These are phyloP conservation scores for Prolemur simus DNA, from an alignment of 2,113 vertebrate genomes.

Conservation along the genomic window DNA sequence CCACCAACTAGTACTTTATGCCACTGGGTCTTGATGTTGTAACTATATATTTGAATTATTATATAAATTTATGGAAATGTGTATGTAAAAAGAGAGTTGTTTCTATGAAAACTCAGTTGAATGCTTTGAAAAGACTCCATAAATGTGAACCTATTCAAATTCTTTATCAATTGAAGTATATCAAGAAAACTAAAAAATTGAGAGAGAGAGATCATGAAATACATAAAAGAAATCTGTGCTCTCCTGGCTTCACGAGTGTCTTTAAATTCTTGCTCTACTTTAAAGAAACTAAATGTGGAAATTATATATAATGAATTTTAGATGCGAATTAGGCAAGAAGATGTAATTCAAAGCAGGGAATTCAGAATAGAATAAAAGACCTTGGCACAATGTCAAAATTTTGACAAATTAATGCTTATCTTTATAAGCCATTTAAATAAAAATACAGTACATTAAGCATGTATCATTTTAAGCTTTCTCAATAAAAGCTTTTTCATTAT, in stretches of 20 bases:
- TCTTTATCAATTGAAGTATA: not conserved
- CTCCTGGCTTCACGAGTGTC: not conserved
- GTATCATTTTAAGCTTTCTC: not conserved
- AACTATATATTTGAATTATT: too few relatives aligned
- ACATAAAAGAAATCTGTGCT: not conserved
- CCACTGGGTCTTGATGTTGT: not conserved
- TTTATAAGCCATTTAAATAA: not conserved
- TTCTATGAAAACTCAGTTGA: not conserved
- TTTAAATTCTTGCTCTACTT: not conserved
- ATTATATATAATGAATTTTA: not conserved
- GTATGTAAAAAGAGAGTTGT: not conserved
- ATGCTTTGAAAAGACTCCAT: not conserved
- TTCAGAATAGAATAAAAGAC: not conserved
- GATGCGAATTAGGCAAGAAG: not conserved
- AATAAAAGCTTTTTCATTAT: not conserved
- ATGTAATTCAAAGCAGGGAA: constrained; percentile 8
- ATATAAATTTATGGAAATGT: too few relatives aligned
- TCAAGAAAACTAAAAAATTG: not conserved
- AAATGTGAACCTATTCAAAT: constrained; percentile 9
- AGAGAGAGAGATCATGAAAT: not conserved
- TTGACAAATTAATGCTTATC: not conserved
- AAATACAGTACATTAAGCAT: not conserved
- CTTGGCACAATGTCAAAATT: not conserved
- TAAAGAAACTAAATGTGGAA: not conserved
- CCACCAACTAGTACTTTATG: not conserved